Percentiles rank a stretch among this genome's conserved stretches.
Conservation (phyloP, 1,140 invertebrate species). For the Ceratina australensis region DNA sequence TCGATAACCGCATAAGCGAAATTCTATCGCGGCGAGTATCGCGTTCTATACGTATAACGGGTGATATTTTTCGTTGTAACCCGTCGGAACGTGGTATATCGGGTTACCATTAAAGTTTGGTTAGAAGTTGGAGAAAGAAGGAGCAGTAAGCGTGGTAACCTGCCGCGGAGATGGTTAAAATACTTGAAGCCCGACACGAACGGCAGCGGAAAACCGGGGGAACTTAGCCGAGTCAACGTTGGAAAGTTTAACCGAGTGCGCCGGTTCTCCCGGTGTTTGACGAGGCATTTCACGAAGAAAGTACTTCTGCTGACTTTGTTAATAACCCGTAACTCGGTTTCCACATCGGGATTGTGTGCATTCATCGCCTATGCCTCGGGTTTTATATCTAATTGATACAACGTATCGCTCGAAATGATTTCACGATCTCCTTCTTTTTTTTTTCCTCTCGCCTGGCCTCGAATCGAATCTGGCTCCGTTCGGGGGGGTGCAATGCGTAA, state of each 20-base stretch:
- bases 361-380: conserved; percentile 4
- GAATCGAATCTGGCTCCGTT: conserved; percentile 52
- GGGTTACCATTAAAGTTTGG: conserved; percentile 26
- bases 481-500: conserved; percentile 58
- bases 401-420: neutral
- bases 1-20: too few species aligned
- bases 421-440: neutral
- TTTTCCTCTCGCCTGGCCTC: conserved; percentile 27
- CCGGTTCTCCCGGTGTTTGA: conserved; percentile 49
- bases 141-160: neutral
- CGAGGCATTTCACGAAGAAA: conserved; percentile 51
- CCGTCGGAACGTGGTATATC: conserved; percentile 16
- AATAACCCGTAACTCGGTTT: conserved; percentile 51
- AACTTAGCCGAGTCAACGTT: conserved; percentile 49
- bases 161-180: conserved; percentile 25
- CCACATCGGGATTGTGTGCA: conserved; percentile 34
- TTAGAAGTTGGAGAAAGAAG: conserved; percentile 20
- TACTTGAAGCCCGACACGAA: conserved; percentile 41
- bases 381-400: conserved; percentile 41
- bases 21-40: too few species aligned
- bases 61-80: conserved; percentile 4
- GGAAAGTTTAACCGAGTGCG: conserved; percentile 43
- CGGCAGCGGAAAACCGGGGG: conserved; percentile 23
- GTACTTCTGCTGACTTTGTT: conserved; percentile 55
- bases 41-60: too few species aligned